A percentile compares a stretch with the other conserved stretches of the same genome.
These are phyloP conservation scores for Brotula barbata DNA, from an alignment of 2,797 vertebrate species.

Conservation along the genomic window DNA sequence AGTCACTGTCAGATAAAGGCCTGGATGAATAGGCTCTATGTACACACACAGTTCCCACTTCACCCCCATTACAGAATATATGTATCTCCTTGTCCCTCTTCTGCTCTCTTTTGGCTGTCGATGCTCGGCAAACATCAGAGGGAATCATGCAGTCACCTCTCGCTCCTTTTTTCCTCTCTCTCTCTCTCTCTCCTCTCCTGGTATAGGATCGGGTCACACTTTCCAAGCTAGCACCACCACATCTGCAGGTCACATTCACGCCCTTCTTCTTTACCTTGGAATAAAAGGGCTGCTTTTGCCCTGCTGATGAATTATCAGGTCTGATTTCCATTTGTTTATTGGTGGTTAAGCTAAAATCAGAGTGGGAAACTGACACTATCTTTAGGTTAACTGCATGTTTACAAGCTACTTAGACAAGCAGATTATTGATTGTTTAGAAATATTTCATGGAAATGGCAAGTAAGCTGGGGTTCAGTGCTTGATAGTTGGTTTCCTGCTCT, in stretches of 20 bases:
- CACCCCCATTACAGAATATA: constrained; percentile 65
- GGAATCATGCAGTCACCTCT: constrained; percentile 46
- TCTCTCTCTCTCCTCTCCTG: constrained; percentile 44
- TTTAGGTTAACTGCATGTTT: constrained; percentile 14
- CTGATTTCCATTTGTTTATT: constrained; percentile 16
- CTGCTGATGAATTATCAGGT: constrained; percentile 23
- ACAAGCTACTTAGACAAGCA: constrained; percentile 19
- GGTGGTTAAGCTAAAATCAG: constrained; percentile 33
- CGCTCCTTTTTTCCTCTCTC: constrained; percentile 2
- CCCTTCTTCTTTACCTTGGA: constrained; percentile 19
- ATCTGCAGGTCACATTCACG: constrained; percentile 34
- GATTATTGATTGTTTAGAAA: background rate
- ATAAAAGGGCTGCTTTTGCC: constrained; percentile 30
- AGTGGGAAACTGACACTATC: constrained; percentile 3
- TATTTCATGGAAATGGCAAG: constrained; percentile 20
- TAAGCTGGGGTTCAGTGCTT: constrained; percentile 14
- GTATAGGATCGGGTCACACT: constrained; percentile 51
- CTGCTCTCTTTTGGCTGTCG: constrained; percentile 57
- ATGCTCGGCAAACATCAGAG: constrained; percentile 48
- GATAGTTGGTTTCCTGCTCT: constrained; percentile 17
- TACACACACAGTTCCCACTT: constrained; percentile 23
- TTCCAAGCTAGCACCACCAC: constrained; percentile 26
- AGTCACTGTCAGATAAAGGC: constrained; percentile 96
- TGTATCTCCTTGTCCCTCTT: constrained; percentile 70
- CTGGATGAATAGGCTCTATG: constrained; percentile 57